Percentiles rank a stretch among this genome's conserved stretches.
phyloP scores from a whole-genome alignment of 2,797 vertebrate genomes.

The Gymnothorax javanicus region DNA sequence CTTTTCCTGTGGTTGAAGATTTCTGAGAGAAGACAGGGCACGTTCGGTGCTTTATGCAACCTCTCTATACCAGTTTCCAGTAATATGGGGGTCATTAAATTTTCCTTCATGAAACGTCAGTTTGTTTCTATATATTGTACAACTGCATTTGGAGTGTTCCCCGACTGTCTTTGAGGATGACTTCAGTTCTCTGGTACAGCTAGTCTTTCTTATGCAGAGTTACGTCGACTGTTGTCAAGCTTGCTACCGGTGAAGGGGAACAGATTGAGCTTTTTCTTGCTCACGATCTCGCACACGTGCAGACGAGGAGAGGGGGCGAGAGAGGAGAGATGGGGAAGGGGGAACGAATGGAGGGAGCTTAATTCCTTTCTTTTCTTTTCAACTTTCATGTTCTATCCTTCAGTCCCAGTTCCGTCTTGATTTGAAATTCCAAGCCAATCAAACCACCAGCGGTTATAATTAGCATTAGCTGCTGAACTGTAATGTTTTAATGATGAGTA shows the following conservation, averaged over 20 bases:
- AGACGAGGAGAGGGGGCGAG: not conserved
- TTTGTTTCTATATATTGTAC: not conserved
- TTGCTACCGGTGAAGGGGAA: not conserved
- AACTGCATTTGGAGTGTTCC: not conserved
- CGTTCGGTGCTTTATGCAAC: not conserved
- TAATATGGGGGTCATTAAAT: not conserved
- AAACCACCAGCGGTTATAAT: not conserved
- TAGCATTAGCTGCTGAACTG: not conserved
- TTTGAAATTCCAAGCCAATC: not conserved
- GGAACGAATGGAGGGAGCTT: not conserved
- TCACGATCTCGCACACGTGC: not conserved
- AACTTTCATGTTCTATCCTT: not conserved
- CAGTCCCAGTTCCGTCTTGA: not conserved
- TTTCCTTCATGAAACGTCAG: not conserved
- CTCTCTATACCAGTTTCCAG: not conserved
- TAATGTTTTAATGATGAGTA: not conserved
- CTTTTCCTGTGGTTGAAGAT: not conserved
- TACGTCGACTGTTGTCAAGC: not conserved
- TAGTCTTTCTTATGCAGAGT: not conserved
- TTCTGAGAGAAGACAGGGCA: not conserved
- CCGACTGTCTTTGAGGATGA: not conserved
- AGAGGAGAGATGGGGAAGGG: not conserved
- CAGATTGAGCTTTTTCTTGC: not conserved
- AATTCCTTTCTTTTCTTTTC: not conserved
- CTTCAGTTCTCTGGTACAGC: too few species aligned